Conservation (phyloP, 2,113 vertebrate genomes). For the Megaleporinus macrocephalus region DNA sequence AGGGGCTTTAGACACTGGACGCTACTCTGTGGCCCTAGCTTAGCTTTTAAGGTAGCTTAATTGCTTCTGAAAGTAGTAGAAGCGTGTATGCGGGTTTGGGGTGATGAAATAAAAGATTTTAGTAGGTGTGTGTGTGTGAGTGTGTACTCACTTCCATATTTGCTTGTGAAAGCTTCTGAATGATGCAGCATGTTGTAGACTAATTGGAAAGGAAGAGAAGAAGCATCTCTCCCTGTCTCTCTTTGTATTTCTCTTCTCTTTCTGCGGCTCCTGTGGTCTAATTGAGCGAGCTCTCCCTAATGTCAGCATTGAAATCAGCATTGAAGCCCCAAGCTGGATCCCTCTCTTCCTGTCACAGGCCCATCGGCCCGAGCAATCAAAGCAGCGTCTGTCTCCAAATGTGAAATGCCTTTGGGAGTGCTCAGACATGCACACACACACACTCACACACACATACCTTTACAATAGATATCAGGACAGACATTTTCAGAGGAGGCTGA, state of each 20-base stretch:
- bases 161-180: neutral
- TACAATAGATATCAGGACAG: neutral
- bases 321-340: constrained; percentile 3
- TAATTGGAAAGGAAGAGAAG: constrained; percentile 27
- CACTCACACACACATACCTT: neutral
- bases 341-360: constrained; percentile 11
- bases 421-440: neutral
- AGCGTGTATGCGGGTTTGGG: neutral
- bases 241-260: neutral
- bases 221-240: constrained; percentile 5
- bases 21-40: neutral
- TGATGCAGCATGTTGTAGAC: constrained; percentile 23
- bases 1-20: neutral
- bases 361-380: constrained; percentile 32
- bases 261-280: constrained; percentile 13
- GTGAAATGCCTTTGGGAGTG: constrained; percentile 19
- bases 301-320: neutral
- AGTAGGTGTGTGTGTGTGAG: neutral
- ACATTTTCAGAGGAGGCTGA: neutral
- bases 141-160: neutral
- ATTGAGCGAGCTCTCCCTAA: constrained; percentile 28
- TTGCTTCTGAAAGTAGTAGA: constrained; percentile 21
- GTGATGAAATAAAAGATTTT: neutral
- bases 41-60: neutral
- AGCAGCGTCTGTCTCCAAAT: constrained; percentile 17